Conservation (phyloP, 2,888 invertebrate species). For the Drosophila lacicola region DNA sequence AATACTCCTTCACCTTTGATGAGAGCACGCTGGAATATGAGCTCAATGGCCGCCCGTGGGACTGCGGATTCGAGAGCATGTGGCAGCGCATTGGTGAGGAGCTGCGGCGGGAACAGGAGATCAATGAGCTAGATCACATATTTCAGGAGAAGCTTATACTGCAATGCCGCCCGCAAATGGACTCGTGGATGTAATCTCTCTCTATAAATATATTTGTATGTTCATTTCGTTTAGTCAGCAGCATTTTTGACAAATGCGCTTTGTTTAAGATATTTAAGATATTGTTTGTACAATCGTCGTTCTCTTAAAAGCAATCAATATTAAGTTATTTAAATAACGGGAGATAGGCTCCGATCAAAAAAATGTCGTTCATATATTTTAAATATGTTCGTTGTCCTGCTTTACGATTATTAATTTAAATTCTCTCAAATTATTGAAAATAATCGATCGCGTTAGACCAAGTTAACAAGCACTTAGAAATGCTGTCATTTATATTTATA, state of each 20-base stretch:
- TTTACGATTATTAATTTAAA: slow-evolving; percentile 22
- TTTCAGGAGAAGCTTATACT: slow-evolving; percentile 40
- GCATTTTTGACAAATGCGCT: slow-evolving; percentile 58
- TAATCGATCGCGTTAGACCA: slow-evolving; percentile 14
- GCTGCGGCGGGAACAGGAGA: slow-evolving; percentile 53
- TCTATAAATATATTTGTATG: background rate
- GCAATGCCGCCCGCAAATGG: slow-evolving; percentile 8
- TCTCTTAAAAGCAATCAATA: slow-evolving; percentile 11
- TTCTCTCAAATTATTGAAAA: slow-evolving; percentile 32
- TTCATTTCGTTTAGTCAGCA: slow-evolving; percentile 18
- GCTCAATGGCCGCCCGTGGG: slow-evolving; percentile 26
- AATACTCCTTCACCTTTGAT: slow-evolving; percentile 60
- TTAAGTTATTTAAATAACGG: slow-evolving; percentile 14
- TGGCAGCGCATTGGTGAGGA: slow-evolving; percentile 64
- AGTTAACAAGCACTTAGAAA: slow-evolving; percentile 10
- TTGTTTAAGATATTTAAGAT: slow-evolving; percentile 13
- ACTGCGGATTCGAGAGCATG: slow-evolving; percentile 58
- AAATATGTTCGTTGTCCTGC: slow-evolving; percentile 9
- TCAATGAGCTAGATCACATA: slow-evolving; percentile 34
- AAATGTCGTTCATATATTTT: slow-evolving; percentile 3
- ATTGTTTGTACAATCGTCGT: slow-evolving; percentile 19
- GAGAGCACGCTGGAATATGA: slow-evolving; percentile 56
- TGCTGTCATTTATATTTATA: slow-evolving; percentile 18
- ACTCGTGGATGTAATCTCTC: slow-evolving; percentile 7
- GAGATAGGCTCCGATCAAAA: slow-evolving; percentile 18